phyloP scores from a whole-genome alignment of 2,113 vertebrate species.

The Lethenteron reissneri region DNA sequence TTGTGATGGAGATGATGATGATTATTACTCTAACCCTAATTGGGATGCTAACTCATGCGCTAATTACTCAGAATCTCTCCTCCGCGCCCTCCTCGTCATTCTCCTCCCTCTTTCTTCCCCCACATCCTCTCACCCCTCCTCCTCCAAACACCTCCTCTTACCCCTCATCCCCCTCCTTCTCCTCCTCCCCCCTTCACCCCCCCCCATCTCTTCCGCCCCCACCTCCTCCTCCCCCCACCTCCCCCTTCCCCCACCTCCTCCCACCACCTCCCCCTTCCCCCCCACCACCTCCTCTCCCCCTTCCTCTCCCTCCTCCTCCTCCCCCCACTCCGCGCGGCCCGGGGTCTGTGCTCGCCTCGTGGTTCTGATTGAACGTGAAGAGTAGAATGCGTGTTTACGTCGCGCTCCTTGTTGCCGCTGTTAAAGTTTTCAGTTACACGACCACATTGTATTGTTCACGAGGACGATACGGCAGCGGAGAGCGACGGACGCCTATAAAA shows the following conservation, averaged over 20 bases:
- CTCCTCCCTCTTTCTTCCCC: background rate
- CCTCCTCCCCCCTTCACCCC: background rate
- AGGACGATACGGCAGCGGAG: too few species aligned
- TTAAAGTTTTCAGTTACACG: too few species aligned
- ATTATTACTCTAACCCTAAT: too few species aligned
- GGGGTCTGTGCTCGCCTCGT: too few species aligned
- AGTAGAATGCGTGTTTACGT: too few species aligned
- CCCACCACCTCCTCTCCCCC: background rate
- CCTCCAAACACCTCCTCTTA: background rate
- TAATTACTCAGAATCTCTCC: background rate
- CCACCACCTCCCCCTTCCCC: background rate
- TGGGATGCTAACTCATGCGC: too few species aligned
- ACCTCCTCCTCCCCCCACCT: background rate
- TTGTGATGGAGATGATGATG: too few species aligned
- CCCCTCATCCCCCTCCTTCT: background rate
- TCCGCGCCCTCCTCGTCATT: background rate
- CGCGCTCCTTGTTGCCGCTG: too few species aligned
- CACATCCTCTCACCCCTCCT: background rate
- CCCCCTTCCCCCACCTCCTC: background rate
- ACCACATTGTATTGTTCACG: too few species aligned
- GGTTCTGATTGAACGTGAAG: too few species aligned
- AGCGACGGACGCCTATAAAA: too few species aligned
- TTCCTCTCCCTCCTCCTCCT: background rate
- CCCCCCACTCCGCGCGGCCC: background rate
- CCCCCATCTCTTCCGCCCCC: background rate